These are phyloP conservation scores for Schizaphis graminum DNA, from an alignment of 2,888 invertebrate species.

Conservation along the genomic window DNA sequence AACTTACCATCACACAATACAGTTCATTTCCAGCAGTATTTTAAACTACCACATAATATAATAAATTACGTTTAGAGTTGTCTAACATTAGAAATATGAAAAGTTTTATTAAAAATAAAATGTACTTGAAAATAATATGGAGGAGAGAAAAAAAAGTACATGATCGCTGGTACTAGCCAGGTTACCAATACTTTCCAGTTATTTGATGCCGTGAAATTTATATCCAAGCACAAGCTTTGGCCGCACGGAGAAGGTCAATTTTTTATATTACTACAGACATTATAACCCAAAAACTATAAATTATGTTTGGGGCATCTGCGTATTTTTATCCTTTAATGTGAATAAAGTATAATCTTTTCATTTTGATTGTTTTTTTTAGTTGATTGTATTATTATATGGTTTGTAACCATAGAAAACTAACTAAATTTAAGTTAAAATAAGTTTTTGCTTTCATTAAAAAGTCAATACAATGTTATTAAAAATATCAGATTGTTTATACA, in stretches of 20 bases:
- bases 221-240: background rate
- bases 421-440: background rate
- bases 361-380: background rate
- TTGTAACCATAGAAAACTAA: background rate
- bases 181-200: background rate
- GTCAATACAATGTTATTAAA: background rate
- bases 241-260: background rate
- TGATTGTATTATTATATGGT: background rate
- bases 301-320: background rate
- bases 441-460: background rate
- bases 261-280: background rate
- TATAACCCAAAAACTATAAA: background rate
- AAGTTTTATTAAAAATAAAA: background rate
- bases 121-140: background rate
- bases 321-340: background rate
- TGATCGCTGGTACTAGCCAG: background rate
- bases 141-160: background rate
- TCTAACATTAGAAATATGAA: background rate
- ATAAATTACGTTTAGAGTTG: background rate
- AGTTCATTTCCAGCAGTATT: background rate
- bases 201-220: background rate
- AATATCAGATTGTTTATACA: background rate
- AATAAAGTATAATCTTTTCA: background rate
- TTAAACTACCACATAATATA: background rate
- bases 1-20: background rate